These are phyloP conservation scores for Parnassius mnemosyne DNA, from an alignment of 2,888 invertebrate species.

Conservation along the genomic window DNA sequence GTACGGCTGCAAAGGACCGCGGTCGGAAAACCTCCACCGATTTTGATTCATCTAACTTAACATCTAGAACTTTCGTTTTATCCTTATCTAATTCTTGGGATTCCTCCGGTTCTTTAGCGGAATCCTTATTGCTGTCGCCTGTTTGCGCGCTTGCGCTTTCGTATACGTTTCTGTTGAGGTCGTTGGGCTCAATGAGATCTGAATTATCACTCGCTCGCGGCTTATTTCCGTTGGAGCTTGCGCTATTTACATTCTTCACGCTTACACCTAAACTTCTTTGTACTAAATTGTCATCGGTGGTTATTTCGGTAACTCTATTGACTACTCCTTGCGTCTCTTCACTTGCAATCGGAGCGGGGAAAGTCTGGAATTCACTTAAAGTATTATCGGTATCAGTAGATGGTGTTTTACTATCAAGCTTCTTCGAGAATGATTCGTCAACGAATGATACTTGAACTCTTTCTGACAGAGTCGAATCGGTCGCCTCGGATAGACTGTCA, in stretches of 20 bases:
- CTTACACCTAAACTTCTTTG: conserved; percentile 76
- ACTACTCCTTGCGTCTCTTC: conserved; percentile 28
- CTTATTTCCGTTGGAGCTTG: conserved; percentile 46
- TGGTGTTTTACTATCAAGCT: conserved; percentile 70
- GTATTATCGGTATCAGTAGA: conserved; percentile 75
- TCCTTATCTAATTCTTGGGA: conserved; percentile 9
- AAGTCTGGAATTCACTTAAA: conserved; percentile 68
- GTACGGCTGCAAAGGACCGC: conserved; percentile 68
- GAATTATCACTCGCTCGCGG: conserved; percentile 53
- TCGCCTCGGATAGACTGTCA: conserved; percentile 65
- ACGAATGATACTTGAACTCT: conserved; percentile 71
- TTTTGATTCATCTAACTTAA: conserved; percentile 42
- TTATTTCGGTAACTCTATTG: conserved; percentile 59
- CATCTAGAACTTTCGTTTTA: conserved; percentile 25
- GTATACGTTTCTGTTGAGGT: conserved; percentile 53
- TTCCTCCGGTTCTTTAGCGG: conserved; percentile 24
- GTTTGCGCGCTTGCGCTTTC: conserved; percentile 32
- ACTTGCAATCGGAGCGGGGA: conserved; percentile 47
- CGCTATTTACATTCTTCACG: conserved; percentile 47
- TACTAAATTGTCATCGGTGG: conserved; percentile 77
- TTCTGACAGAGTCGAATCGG: conserved; percentile 71
- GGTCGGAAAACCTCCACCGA: conserved; percentile 53
- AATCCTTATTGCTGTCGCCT: conserved; percentile 36
- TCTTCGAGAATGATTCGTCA: conserved; percentile 71
- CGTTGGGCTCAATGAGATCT: conserved; percentile 73